Evolutionary conservation across 2,888 invertebrate genomes (phyloP).

Genomic region (Cataglyphis albicans): DNA sequence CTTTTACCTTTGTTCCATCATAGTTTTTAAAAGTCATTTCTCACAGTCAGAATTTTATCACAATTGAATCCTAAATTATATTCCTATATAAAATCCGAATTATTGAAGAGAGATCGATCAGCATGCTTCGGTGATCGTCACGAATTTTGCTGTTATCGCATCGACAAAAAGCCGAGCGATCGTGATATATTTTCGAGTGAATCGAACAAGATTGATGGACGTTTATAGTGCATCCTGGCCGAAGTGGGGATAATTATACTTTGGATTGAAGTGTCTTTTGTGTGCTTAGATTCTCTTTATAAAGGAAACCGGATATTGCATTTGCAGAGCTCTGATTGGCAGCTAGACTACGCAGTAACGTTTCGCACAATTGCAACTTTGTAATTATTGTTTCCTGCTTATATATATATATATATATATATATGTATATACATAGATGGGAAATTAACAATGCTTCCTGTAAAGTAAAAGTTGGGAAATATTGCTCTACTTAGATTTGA

Average conservation of each 20-base stretch:
- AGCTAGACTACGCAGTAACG: constrained; percentile 57
- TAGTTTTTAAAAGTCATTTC: not conserved
- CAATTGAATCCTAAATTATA: not conserved
- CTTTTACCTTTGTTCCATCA: not conserved
- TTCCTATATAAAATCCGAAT: not conserved
- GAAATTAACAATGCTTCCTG: constrained; percentile 45
- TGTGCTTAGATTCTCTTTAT: constrained; percentile 68
- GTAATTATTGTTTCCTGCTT: constrained; percentile 61
- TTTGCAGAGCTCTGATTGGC: constrained; percentile 68
- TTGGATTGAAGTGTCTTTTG: constrained; percentile 74
- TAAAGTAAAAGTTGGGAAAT: constrained; percentile 13
- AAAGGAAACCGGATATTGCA: constrained; percentile 78
- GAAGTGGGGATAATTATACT: constrained; percentile 72
- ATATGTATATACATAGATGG: constrained; percentile 27
- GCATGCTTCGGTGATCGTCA: not conserved
- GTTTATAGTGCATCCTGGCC: constrained; percentile 46
- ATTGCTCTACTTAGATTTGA: not conserved
- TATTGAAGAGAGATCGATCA: not conserved
- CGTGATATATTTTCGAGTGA: constrained; percentile 45
- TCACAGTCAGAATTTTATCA: not conserved
- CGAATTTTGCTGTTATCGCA: not conserved
- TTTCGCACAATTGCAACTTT: constrained; percentile 64
- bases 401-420: constrained; percentile 2
- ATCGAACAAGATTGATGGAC: constrained; percentile 54
- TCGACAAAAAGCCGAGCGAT: constrained; percentile 16